Conservation (phyloP, 2,113 vertebrate species). For the Vanacampus margaritifer region DNA sequence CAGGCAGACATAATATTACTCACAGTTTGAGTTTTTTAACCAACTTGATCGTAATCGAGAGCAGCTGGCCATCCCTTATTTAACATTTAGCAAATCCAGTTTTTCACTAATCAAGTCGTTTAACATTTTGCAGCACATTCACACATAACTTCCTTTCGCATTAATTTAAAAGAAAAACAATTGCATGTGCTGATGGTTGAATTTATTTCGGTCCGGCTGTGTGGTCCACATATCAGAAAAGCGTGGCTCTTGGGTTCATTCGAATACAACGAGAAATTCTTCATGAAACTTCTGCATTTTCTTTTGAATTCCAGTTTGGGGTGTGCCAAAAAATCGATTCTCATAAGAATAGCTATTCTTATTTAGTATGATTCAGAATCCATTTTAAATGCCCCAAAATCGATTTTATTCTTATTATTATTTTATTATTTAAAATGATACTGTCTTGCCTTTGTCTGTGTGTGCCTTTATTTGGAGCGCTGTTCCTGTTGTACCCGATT, state of each 20-base stretch:
- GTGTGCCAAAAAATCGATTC: too few relatives aligned
- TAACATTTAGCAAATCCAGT: slow-evolving; percentile 18
- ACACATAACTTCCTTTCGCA: not conserved
- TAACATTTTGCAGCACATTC: not conserved
- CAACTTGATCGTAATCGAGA: slow-evolving; percentile 36
- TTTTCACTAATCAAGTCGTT: not conserved
- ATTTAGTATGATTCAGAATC: too few relatives aligned
- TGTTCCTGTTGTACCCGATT: too few relatives aligned
- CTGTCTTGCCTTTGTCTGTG: too few relatives aligned
- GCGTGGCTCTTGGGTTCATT: not conserved
- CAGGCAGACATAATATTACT: slow-evolving; percentile 24
- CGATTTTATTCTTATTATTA: too few relatives aligned
- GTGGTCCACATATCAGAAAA: not conserved
- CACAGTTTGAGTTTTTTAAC: not conserved
- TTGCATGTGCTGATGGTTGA: not conserved
- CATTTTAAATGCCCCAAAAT: too few relatives aligned
- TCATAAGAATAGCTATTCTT: too few relatives aligned
- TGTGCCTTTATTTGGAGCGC: too few relatives aligned
- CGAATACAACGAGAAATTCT: not conserved
- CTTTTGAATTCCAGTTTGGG: too few relatives aligned
- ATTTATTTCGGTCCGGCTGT: not conserved
- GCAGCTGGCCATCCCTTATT: slow-evolving; percentile 39
- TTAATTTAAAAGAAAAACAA: not conserved
- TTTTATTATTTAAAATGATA: too few relatives aligned
- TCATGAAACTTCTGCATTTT: too few relatives aligned